These are phyloP conservation scores for Lordiphosa stackelbergi DNA, from an alignment of 1,140 invertebrate species.

Conservation along the genomic window DNA sequence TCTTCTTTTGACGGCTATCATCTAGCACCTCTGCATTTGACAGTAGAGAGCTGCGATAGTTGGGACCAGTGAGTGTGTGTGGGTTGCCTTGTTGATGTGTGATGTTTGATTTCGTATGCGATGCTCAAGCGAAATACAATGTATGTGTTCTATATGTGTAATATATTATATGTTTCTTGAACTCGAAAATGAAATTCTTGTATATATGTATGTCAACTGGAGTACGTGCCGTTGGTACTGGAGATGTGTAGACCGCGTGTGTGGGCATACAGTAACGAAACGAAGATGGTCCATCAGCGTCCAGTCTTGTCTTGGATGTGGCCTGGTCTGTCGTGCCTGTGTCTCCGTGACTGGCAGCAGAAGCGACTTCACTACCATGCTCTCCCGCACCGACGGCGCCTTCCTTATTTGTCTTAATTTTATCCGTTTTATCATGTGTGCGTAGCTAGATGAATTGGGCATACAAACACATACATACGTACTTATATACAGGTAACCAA, in stretches of 20 bases:
- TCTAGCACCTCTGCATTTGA: too few relatives aligned
- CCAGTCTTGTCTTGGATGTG: constrained; percentile 17
- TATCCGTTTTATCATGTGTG: constrained; percentile 66
- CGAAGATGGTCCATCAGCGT: constrained; percentile 59
- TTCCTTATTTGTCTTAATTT: constrained; percentile 44
- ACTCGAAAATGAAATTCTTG: not conserved
- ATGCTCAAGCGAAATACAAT: constrained; percentile 7
- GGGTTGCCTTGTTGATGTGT: not conserved
- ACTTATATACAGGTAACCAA: constrained; percentile 12
- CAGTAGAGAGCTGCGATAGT: too few relatives aligned
- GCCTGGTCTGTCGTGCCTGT: constrained; percentile 31
- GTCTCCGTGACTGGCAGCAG: constrained; percentile 15
- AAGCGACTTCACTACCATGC: constrained; percentile 16
- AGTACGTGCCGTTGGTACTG: constrained; percentile 80
- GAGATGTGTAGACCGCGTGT: constrained; percentile 79
- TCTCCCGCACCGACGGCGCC: constrained; percentile 28
- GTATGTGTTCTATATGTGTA: not conserved
- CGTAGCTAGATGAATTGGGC: constrained; percentile 65
- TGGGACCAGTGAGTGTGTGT: too few relatives aligned
- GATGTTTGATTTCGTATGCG: constrained; percentile 2
- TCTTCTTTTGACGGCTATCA: too few relatives aligned
- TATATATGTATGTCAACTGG: constrained; percentile 16
- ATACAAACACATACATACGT: constrained; percentile 41
- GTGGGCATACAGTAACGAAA: constrained; percentile 80
- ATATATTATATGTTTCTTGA: constrained; percentile 3